Percentiles rank a stretch among this genome's conserved stretches.
Conservation (phyloP, 2,888 invertebrate species). For the Eristalis pertinax region DNA sequence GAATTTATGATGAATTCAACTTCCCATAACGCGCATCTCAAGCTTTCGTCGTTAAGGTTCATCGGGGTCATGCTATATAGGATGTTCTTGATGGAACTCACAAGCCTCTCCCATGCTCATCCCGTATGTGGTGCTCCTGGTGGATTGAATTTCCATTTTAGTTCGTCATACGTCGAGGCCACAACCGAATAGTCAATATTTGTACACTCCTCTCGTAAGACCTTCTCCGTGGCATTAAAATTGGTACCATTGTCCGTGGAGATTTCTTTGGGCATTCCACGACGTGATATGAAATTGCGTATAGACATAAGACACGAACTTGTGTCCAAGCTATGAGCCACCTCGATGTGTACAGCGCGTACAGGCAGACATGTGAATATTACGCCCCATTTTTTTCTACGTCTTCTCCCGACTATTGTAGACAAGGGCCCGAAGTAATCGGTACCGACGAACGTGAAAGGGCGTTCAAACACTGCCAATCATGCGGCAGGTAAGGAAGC, state of each 20-base stretch:
- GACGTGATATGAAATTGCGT: not conserved
- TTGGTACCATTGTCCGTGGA: slow-evolving; percentile 2
- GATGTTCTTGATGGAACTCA: not conserved
- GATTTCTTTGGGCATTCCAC: not conserved
- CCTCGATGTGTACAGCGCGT: slow-evolving; percentile 63
- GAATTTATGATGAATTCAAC: too few species aligned
- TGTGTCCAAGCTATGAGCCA: slow-evolving; percentile 31
- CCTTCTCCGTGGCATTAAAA: not conserved
- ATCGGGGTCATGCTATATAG: not conserved
- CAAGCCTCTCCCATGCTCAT: too few species aligned
- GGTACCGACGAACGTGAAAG: slow-evolving; percentile 62
- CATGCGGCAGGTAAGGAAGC: slow-evolving; percentile 59
- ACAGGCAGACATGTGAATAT: slow-evolving; percentile 17
- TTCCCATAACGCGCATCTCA: not conserved
- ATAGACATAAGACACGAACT: slow-evolving; percentile 10
- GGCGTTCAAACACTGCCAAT: slow-evolving; percentile 58
- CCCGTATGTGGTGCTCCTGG: too few species aligned
- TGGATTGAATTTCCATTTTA: too few species aligned
- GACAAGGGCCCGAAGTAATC: slow-evolving; percentile 66
- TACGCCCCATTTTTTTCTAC: slow-evolving; percentile 9
- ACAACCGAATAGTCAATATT: not conserved
- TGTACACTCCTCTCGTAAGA: not conserved
- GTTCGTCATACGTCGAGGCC: not conserved
- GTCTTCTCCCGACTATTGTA: slow-evolving; percentile 30
- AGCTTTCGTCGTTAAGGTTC: slow-evolving; percentile 1